Percentiles rank a stretch among this genome's conserved stretches.
Conservation (phyloP, 30 jellyfish, hydroid and myxozoan species). For the Haliclystus octoradiatus region DNA sequence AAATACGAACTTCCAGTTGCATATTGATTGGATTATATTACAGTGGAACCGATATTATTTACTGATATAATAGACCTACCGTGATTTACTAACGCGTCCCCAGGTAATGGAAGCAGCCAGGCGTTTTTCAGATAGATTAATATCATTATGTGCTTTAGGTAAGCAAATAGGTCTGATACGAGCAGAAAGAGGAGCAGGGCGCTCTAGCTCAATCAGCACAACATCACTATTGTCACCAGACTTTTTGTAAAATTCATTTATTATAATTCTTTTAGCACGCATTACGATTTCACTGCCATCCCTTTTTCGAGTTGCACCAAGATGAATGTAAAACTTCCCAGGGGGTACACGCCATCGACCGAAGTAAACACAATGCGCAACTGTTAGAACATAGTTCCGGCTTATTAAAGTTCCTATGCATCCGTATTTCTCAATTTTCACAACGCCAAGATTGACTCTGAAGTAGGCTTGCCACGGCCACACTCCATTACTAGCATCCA, state of each 20-base stretch:
- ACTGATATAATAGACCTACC: too few species aligned
- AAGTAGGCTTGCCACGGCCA: conserved; percentile 48
- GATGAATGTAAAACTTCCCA: conserved; percentile 8
- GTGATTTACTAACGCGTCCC: conserved; percentile 35
- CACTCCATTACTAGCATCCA: conserved; percentile 6
- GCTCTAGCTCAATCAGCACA: conserved; percentile 27
- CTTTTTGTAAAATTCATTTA: conserved; percentile 20
- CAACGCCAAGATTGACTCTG: conserved; percentile 11
- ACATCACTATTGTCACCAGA: conserved; percentile 5
- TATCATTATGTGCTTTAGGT: neutral
- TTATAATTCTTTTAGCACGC: conserved; percentile 7
- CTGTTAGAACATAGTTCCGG: conserved; percentile 36
- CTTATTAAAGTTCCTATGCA: conserved; percentile 74
- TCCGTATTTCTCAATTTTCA: conserved; percentile 17
- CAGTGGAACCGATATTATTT: too few species aligned
- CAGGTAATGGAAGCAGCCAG: conserved; percentile 14
- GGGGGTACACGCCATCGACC: conserved; percentile 15
- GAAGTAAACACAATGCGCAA: conserved; percentile 63
- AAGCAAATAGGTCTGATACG: conserved; percentile 38
- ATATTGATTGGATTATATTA: neutral
- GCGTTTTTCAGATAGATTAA: neutral
- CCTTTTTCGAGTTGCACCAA: neutral
- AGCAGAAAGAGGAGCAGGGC: conserved; percentile 10
- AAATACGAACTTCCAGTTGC: neutral
- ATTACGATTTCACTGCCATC: neutral